Conservation (phyloP, 2,888 invertebrate genomes). For the Lydus trimaculatus region DNA sequence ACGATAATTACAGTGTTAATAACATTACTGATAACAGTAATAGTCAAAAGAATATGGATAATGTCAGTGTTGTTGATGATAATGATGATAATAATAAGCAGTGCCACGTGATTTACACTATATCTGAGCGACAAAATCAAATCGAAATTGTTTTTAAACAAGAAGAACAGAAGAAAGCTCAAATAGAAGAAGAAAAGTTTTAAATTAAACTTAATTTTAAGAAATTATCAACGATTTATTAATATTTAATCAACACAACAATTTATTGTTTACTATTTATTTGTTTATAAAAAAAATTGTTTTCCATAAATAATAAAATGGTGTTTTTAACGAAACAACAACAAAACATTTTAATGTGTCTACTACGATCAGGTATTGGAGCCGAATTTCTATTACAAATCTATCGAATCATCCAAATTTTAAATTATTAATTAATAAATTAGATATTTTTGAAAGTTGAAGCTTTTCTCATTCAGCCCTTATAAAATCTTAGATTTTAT, state of each 20-base stretch:
- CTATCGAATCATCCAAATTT: background rate
- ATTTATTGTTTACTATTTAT: too few species aligned
- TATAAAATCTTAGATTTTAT: too few species aligned
- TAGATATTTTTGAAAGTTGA: too few species aligned
- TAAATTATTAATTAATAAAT: too few species aligned
- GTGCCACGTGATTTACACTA: constrained; percentile 54
- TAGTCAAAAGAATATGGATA: background rate
- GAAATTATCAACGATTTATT: constrained; percentile 17
- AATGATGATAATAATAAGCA: constrained; percentile 33
- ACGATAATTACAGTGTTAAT: background rate
- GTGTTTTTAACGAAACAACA: constrained; percentile 6
- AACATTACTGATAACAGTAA: background rate
- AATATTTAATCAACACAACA: too few species aligned
- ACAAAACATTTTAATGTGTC: background rate
- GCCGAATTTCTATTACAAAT: background rate
- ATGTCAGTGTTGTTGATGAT: constrained; percentile 22
- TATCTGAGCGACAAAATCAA: constrained; percentile 40
- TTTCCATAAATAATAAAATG: background rate
- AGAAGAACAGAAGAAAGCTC: background rate
- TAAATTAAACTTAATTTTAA: constrained; percentile 1
- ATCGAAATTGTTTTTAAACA: background rate
- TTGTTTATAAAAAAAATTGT: background rate
- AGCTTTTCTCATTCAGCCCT: too few species aligned
- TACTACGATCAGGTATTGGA: constrained; percentile 2
- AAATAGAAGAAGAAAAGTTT: background rate